phyloP scores from a whole-genome alignment of 2,797 vertebrate genomes.

The Ptychobarbus kaznakovi region DNA sequence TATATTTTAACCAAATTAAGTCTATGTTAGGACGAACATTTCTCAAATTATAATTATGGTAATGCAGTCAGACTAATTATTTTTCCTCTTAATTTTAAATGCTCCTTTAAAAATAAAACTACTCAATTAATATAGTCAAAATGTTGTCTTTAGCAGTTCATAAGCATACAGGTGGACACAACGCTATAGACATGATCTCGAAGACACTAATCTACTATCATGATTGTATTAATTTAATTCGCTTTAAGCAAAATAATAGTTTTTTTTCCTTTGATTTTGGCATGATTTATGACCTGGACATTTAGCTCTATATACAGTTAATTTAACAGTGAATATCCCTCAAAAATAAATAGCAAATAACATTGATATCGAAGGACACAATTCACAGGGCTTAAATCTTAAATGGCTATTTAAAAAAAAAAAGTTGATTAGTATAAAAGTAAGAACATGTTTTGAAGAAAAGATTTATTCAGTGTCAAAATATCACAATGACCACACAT shows the following conservation, averaged over 20 bases:
- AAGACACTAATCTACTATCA: neutral
- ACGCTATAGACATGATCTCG: neutral
- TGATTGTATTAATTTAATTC: neutral
- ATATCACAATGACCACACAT: constrained; percentile 92
- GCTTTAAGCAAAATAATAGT: neutral
- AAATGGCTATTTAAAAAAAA: neutral
- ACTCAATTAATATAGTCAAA: neutral
- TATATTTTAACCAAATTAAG: too few species aligned
- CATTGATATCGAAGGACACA: neutral
- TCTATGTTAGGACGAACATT: too few species aligned
- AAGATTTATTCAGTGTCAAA: constrained; percentile 64
- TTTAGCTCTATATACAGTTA: too few species aligned
- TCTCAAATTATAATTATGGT: too few species aligned
- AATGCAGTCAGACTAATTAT: too few species aligned
- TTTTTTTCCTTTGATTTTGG: neutral
- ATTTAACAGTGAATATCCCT: neutral
- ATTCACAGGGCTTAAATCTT: neutral
- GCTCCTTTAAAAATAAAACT: too few species aligned
- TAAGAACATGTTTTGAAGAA: neutral
- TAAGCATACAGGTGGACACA: neutral
- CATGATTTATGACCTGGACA: too few species aligned
- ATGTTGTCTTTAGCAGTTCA: neutral
- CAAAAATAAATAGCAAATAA: neutral
- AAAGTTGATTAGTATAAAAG: neutral
- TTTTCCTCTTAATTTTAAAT: too few species aligned